Conservation (phyloP, 2,113 vertebrate species). For the Toxostoma redivivum region DNA sequence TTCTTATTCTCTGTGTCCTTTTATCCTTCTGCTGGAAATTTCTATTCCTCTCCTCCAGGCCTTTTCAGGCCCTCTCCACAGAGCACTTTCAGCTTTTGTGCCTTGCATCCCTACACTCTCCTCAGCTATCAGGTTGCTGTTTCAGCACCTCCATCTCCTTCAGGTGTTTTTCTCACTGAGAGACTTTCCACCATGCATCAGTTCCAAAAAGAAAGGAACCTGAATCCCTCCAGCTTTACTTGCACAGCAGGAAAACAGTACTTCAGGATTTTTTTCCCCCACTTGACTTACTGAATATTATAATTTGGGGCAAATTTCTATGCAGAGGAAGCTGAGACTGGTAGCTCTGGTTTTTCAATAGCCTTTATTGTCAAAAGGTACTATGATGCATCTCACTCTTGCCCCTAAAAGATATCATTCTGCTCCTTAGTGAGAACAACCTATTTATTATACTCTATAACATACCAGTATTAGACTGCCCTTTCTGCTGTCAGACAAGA, state of each 20-base stretch:
- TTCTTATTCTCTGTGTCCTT: not conserved
- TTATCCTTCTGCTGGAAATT: not conserved
- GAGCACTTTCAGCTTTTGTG: not conserved
- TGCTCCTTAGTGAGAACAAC: not conserved
- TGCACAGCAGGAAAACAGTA: not conserved
- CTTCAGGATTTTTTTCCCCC: rapidly evolving
- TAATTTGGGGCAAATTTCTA: not conserved
- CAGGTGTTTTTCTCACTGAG: not conserved
- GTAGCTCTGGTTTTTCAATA: not conserved
- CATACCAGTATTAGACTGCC: not conserved
- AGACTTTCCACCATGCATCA: not conserved
- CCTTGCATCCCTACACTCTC: not conserved
- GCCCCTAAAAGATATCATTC: not conserved
- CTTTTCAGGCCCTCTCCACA: not conserved
- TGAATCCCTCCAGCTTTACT: not conserved
- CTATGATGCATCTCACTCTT: not conserved
- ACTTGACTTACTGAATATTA: not conserved
- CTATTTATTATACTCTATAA: not conserved
- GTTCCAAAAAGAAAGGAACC: not conserved
- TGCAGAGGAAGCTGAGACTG: not conserved
- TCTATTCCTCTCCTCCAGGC: not conserved
- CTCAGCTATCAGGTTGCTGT: not conserved
- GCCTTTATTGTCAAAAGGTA: not conserved
- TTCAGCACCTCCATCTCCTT: not conserved
- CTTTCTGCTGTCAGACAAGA: not conserved